phyloP scores from a whole-genome alignment of 2,113 vertebrate species.

The Salminus brasiliensis region DNA sequence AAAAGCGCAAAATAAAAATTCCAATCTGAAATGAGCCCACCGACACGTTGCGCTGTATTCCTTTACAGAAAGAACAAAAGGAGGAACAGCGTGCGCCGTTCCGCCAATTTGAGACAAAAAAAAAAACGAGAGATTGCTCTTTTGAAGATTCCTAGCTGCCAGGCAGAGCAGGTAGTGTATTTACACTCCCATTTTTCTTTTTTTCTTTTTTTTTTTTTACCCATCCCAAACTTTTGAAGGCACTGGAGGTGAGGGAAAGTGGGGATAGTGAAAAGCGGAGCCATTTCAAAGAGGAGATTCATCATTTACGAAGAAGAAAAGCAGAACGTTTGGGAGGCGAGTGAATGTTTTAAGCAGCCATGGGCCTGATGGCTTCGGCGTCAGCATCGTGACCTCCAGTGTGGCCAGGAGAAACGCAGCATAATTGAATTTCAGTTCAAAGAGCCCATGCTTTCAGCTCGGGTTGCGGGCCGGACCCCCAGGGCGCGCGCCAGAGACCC shows the following conservation, averaged over 20 bases:
- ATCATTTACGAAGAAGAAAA: constrained; percentile 42
- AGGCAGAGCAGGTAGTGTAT: constrained; percentile 42
- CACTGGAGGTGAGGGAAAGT: background rate
- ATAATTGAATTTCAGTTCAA: constrained; percentile 62
- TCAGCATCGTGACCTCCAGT: constrained; percentile 18
- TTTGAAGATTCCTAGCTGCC: constrained; percentile 50
- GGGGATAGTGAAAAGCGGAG: constrained; percentile 10
- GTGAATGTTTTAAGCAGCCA: background rate
- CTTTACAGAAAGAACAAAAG: constrained; percentile 54
- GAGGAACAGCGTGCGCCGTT: constrained; percentile 9
- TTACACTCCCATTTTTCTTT: constrained; percentile 11
- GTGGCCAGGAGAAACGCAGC: constrained; percentile 40
- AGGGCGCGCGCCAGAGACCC: constrained; percentile 34
- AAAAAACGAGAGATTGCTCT: constrained; percentile 37
- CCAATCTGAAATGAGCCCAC: constrained; percentile 16
- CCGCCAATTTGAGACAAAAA: constrained; percentile 34
- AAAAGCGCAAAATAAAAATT: constrained; percentile 20
- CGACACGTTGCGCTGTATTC: constrained; percentile 3
- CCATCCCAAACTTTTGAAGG: constrained; percentile 42
- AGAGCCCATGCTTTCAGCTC: constrained; percentile 49
- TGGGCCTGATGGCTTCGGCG: background rate
- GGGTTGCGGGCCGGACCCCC: constrained; percentile 16
- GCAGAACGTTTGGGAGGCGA: constrained; percentile 6
- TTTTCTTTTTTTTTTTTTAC: constrained; percentile 27
- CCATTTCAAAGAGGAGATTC: constrained; percentile 55